These are phyloP conservation scores for Ancistrus triradiatus DNA, from an alignment of 2,113 vertebrate genomes.

Conservation along the genomic window DNA sequence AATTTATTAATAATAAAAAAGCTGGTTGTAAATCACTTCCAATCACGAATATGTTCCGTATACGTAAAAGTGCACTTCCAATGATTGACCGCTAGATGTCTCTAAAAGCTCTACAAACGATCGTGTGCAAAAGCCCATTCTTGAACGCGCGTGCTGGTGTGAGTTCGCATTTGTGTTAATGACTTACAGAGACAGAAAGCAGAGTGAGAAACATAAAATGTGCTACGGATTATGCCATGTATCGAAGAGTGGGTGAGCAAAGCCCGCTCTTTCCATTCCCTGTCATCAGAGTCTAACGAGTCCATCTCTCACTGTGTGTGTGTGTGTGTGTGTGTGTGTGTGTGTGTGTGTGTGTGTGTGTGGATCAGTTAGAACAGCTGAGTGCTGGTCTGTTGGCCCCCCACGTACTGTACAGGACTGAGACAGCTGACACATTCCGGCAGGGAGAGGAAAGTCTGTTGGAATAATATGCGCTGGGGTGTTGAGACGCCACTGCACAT, in stretches of 20 bases:
- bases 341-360: conserved; percentile 23
- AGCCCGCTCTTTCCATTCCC: neutral
- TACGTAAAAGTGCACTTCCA: too few species aligned
- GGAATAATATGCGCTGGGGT: conserved; percentile 49
- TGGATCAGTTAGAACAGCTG: conserved; percentile 45
- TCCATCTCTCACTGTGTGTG: neutral
- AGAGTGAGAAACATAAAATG: neutral
- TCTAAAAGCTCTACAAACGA: too few species aligned
- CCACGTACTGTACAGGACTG: conserved; percentile 41
- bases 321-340: conserved; percentile 26
- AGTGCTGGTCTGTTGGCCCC: conserved; percentile 19
- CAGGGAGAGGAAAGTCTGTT: conserved; percentile 60
- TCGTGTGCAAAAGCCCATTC: too few species aligned
- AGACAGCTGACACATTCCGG: conserved; percentile 60
- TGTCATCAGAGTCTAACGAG: neutral
- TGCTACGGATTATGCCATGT: too few species aligned
- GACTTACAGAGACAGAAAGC: neutral
- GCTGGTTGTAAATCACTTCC: too few species aligned
- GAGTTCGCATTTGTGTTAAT: too few species aligned
- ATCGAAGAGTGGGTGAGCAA: neutral
- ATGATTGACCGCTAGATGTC: too few species aligned
- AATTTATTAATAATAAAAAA: too few species aligned
- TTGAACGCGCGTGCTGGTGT: too few species aligned
- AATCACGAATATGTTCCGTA: too few species aligned
- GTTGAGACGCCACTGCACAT: conserved; percentile 33